Evolutionary conservation across 2,888 invertebrate genomes (phyloP).

Genomic region (Fragum fragum): DNA sequence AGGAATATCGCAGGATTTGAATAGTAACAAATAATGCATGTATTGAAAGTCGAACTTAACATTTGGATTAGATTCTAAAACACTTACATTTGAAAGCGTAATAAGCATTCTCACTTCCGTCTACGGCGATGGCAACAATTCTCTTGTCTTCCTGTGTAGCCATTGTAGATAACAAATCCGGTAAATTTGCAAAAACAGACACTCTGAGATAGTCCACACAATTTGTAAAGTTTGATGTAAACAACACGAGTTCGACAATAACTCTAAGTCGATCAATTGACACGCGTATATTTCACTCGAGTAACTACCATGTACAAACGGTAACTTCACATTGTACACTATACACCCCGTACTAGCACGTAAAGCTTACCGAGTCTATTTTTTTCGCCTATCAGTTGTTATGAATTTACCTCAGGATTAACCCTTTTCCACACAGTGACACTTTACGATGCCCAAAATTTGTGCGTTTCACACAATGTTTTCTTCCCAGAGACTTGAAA

Average conservation of each 20-base stretch:
- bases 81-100: constrained; percentile 72
- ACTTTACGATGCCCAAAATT: no score
- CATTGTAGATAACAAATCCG: background rate
- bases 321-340: background rate
- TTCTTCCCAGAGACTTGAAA: no score
- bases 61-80: no score
- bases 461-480: no score
- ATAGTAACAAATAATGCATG: no score
- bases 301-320: background rate
- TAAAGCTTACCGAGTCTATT: no score
- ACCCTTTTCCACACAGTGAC: no score
- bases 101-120: constrained; percentile 70
- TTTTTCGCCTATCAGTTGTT: no score
- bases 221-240: background rate
- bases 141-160: constrained; percentile 26
- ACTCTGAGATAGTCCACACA: background rate
- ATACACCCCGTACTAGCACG: no score
- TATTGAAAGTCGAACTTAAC: no score
- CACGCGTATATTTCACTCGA: background rate
- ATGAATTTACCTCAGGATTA: no score
- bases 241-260: background rate
- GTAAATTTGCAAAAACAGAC: background rate
- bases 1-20: no score
- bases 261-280: background rate
- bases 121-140: constrained; percentile 66